phyloP scores from a whole-genome alignment of 2,888 invertebrate genomes.

The Steinernema hermaphroditum region DNA sequence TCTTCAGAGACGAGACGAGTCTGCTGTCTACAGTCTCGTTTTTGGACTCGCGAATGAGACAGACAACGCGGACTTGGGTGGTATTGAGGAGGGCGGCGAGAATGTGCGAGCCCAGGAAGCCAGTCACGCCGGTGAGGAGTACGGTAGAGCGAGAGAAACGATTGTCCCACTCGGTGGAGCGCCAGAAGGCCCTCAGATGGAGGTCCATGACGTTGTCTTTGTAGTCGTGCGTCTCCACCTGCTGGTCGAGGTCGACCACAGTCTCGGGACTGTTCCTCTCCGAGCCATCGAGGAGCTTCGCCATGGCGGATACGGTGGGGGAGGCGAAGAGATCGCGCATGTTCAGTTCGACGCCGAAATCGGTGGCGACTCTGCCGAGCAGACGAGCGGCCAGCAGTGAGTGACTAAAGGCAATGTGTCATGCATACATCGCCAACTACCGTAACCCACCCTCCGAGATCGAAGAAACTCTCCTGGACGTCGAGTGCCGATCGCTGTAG shows the following conservation, averaged over 20 bases:
- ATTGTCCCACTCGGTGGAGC: constrained; percentile 65
- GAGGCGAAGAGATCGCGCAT: constrained; percentile 67
- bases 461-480: constrained; percentile 69
- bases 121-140: constrained; percentile 66
- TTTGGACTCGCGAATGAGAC: constrained; percentile 67
- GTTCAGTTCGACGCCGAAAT: constrained; percentile 61
- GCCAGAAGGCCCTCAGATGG: constrained; percentile 69
- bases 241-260: constrained; percentile 64
- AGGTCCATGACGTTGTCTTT: constrained; percentile 66
- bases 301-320: constrained; percentile 66
- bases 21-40: constrained; percentile 58
- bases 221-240: constrained; percentile 67
- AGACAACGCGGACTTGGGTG: constrained; percentile 65
- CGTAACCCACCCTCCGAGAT: constrained; percentile 68
- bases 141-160: constrained; percentile 67
- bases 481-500: constrained; percentile 65
- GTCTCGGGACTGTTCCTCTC: constrained; percentile 44
- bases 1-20: constrained; percentile 59
- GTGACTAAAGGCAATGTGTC: constrained; percentile 62
- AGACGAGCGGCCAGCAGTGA: constrained; percentile 68
- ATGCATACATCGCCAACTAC: too few relatives aligned
- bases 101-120: constrained; percentile 68
- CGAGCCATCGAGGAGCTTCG: constrained; percentile 65
- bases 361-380: constrained; percentile 58
- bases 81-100: constrained; percentile 66